Evolutionary conservation across 1,140 invertebrate genomes (phyloP), one percentile per base, ranked within the genome.

Genomic region (Rhyacophila brunnea): DNA sequence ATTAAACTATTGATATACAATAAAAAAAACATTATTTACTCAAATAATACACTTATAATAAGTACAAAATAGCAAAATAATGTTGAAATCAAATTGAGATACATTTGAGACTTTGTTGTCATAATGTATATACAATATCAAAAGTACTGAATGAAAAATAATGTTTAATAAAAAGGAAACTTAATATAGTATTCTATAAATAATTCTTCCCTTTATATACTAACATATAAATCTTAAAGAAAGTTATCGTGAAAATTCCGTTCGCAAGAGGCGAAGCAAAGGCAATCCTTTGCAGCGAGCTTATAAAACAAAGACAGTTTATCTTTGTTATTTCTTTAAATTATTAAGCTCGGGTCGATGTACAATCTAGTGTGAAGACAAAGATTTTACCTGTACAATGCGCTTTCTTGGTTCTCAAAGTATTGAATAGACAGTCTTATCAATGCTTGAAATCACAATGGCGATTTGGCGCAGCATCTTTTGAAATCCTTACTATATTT

Each of bases 291-390:
- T 20, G 11, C 45, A 42, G 46, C 17, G 10, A 28, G 55, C 46
- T 58, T 28, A 40, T 40, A 23, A 51, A 58, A 58, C 47, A 51
- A 58, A 58, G 55, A 49, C 47, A 50, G 56, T 58, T 51, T 58
- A 58, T 58, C 46, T 51, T 50, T 58, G 45, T 58, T 58, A 58
- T 58, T 58, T 51, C 56, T 58, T 51, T 58, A 58, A 58, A 58
- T 51, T 58, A 58, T 58, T 58, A 44, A 58, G 48, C 56, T 45
- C 56, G 46, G 45, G 50, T 52, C 50, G 50, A 52, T 43, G 50
- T 52, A 43, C 40, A 43, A 14, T 34, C 13, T 23, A 23, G 44
- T 35, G 20, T 14, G 20, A 43, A 58, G 46, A 48, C 44, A 47
- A 47, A 49, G 55, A 58, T 49, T 49, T 46, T 56, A 48, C 55